Conservation (phyloP, 2,888 invertebrate species). For the Seira ritae region DNA sequence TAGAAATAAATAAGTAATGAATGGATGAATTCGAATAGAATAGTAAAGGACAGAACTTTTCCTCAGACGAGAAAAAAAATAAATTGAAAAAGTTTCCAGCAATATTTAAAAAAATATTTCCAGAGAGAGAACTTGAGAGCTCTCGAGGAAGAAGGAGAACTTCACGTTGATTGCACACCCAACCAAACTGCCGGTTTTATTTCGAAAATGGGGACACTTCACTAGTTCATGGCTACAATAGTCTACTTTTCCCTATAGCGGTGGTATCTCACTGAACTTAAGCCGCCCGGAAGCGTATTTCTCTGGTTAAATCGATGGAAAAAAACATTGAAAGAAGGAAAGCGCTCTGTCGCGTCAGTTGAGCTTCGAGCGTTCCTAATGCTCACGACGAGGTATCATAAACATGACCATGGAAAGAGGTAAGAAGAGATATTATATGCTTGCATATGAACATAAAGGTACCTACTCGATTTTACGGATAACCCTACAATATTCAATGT, state of each 20-base stretch:
- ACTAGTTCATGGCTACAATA: constrained; percentile 46
- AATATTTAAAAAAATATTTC: no score
- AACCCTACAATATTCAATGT: constrained; percentile 41
- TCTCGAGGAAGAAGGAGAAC: no score
- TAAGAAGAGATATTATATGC: constrained; percentile 11
- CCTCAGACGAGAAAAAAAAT: no score
- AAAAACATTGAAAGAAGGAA: background rate
- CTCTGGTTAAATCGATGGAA: constrained; percentile 1
- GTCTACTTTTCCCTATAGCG: background rate
- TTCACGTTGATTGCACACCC: constrained; percentile 14
- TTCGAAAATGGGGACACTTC: constrained; percentile 51
- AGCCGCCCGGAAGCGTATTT: background rate
- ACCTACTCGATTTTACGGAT: constrained; percentile 45
- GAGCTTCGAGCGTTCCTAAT: no score
- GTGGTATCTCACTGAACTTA: background rate
- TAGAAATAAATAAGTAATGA: no score
- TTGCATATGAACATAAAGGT: constrained; percentile 7
- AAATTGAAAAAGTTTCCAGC: constrained; percentile 18
- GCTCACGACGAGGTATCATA: no score
- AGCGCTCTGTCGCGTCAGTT: no score
- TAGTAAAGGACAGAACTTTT: no score
- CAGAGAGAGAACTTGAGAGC: no score
- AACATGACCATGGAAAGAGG: background rate
- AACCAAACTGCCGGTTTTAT: constrained; percentile 33
- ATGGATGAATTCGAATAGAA: no score